Base-by-base conservation (phyloP, 2,113 vertebrate species). In the Anolis sagrei region DNA sequence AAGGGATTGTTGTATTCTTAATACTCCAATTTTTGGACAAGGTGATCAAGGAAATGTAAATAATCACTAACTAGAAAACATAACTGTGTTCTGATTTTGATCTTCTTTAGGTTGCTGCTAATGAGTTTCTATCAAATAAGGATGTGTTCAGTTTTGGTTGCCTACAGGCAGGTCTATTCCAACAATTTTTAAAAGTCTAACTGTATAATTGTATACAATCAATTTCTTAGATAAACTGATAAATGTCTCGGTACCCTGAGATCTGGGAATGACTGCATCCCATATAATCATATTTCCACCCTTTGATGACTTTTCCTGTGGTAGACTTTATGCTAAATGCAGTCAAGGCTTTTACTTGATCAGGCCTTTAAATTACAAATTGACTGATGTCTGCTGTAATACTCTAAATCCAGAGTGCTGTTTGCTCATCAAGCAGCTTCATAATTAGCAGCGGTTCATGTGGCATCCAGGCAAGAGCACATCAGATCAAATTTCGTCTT, bases 401-500 rank as follows among this genome's bases (percentile, higher is more conserved):
- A 49, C 84, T 79, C 87, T 89, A 89, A 89, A 89, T 87, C 79
- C 64, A 88, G 87, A 92, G 79, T 21, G 69, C 92, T 89, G 76
- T 82, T 92, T 89, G 85, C 89, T 91, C 92, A 92, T 90, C 92
- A 92, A 44, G 58, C 58, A 85, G 88, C 93, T 92, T 92, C 80
- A 51, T 91, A 89, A 93, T 89, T 90, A 91, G 92, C 80, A 79
- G 91, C 19, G 81, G 92, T 86, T 93, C 81, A 49, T n/a, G 77
- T 90, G 90, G 88, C 87, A 92, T 87, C 84, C 82, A 92, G 91
- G 90, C 89, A 85, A 90, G 93, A 90, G 92, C 89, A 76, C 89
- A 91, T 93, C 90, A 90, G 91, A 87, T 92, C 92, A 91, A 87
- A 77, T 89, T 92, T 91, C 83, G 23, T 84, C 90, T 93, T 94